Conservation (phyloP, 1,140 invertebrate species). For the Drosophila repleta region DNA sequence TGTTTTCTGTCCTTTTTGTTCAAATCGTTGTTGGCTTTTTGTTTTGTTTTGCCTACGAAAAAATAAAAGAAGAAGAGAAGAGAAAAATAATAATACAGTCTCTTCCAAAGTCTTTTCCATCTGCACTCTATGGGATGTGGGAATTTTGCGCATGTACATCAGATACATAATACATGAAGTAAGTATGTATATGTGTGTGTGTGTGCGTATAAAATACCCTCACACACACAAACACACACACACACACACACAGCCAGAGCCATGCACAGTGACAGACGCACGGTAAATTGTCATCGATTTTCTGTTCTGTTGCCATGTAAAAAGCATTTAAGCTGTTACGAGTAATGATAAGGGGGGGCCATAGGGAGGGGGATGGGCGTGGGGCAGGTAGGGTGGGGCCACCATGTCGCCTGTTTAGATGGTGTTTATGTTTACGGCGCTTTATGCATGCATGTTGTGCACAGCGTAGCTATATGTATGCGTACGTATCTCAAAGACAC, state of each 20-base stretch:
- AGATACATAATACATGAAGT: slow-evolving; percentile 70
- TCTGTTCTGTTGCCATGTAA: slow-evolving; percentile 73
- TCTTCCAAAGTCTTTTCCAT: slow-evolving; percentile 4
- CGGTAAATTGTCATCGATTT: slow-evolving; percentile 76
- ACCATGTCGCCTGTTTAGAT: slow-evolving; percentile 41
- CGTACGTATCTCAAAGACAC: slow-evolving; percentile 26
- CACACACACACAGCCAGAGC: slow-evolving; percentile 22
- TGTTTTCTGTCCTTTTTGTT: slow-evolving; percentile 5
- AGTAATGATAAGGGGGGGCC: background rate
- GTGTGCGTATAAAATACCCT: slow-evolving; percentile 26
- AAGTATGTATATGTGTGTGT: background rate
- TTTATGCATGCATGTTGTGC: slow-evolving; percentile 50
- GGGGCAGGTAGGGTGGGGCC: slow-evolving; percentile 11
- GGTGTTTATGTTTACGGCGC: slow-evolving; percentile 74
- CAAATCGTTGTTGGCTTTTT: slow-evolving; percentile 17
- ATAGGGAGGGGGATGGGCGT: background rate
- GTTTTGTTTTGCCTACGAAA: slow-evolving; percentile 57
- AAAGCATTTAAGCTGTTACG: slow-evolving; percentile 38
- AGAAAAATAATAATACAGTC: slow-evolving; percentile 19
- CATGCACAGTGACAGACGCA: slow-evolving; percentile 33
- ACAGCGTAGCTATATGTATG: background rate
- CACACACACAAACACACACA: slow-evolving; percentile 28
- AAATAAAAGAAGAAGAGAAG: slow-evolving; percentile 11
- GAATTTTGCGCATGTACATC: slow-evolving; percentile 79
- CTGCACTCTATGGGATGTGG: slow-evolving; percentile 43